Conservation (phyloP, 1,140 invertebrate genomes). For the Drosophila varians region DNA sequence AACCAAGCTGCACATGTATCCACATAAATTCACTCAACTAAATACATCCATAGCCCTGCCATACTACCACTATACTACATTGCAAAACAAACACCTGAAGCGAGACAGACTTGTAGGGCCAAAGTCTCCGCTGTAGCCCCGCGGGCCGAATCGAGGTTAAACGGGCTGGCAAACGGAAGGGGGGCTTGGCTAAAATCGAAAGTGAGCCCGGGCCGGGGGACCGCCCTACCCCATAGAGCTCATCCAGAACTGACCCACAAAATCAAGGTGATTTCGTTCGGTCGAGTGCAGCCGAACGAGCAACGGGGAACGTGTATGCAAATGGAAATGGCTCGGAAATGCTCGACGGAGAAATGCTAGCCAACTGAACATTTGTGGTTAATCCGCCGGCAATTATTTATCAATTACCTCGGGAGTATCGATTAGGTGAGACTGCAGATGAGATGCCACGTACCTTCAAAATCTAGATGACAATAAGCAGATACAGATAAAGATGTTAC, state of each 20-base stretch:
- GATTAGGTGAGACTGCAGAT: constrained; percentile 1
- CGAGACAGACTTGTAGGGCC: constrained; percentile 31
- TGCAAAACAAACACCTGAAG: constrained; percentile 48
- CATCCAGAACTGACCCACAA: constrained; percentile 30
- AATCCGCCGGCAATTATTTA: background rate
- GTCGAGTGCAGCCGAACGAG: constrained; percentile 20
- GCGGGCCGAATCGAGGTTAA: constrained; percentile 17
- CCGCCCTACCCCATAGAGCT: background rate
- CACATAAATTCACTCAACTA: constrained; percentile 11
- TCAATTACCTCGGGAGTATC: background rate
- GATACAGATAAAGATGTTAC: constrained; percentile 42
- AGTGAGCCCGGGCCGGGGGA: constrained; percentile 30
- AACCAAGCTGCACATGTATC: background rate
- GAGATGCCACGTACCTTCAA: constrained; percentile 10
- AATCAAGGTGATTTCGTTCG: constrained; percentile 34
- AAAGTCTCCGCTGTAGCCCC: constrained; percentile 15
- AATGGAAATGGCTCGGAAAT: constrained; percentile 1
- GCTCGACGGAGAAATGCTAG: background rate
- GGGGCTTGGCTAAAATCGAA: constrained; percentile 8
- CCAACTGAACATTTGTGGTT: background rate
- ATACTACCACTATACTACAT: background rate
- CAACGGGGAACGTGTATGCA: background rate
- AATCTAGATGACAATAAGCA: constrained; percentile 46
- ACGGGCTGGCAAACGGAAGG: constrained; percentile 1
- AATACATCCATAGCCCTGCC: background rate